Evolutionary conservation across 2,113 vertebrate species (phyloP).

Genomic region (Phaethon lepturus): DNA sequence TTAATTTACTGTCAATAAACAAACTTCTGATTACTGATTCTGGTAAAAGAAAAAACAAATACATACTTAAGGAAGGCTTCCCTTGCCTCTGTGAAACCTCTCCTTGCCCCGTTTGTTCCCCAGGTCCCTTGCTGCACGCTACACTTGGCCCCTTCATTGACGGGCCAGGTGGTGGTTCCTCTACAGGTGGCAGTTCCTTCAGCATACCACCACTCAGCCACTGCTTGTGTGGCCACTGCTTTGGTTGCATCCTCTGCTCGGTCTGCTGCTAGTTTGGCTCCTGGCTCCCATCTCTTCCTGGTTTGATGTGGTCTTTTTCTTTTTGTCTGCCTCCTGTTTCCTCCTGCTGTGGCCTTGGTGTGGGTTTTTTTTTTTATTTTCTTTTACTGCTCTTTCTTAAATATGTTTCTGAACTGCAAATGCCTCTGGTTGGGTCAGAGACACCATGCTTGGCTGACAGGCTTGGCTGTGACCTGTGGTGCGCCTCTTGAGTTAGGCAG

Average conservation of each 20-base stretch:
- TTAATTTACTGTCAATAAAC: not conserved
- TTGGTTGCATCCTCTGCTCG: not conserved
- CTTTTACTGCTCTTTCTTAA: not conserved
- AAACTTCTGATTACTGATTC: not conserved
- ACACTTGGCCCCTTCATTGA: no score
- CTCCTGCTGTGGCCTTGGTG: not conserved
- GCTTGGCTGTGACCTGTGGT: not conserved
- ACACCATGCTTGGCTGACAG: not conserved
- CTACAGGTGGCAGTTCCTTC: not conserved
- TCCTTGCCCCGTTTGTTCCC: fast-evolving
- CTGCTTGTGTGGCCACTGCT: fast-evolving
- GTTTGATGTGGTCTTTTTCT: not conserved
- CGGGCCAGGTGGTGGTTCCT: not conserved
- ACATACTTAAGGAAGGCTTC: not conserved
- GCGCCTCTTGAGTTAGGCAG: not conserved
- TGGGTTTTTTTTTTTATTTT: no score
- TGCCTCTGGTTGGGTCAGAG: not conserved
- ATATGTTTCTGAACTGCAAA: not conserved
- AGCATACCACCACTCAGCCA: not conserved
- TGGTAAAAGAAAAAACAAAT: not conserved
- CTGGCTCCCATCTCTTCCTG: not conserved
- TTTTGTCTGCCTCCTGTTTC: not conserved
- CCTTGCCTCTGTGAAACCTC: not conserved
- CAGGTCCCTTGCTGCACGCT: not conserved
- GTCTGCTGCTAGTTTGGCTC: not conserved